Base-by-base conservation (phyloP, 2,797 vertebrate species). In the Microcaecilia unicolor region DNA sequence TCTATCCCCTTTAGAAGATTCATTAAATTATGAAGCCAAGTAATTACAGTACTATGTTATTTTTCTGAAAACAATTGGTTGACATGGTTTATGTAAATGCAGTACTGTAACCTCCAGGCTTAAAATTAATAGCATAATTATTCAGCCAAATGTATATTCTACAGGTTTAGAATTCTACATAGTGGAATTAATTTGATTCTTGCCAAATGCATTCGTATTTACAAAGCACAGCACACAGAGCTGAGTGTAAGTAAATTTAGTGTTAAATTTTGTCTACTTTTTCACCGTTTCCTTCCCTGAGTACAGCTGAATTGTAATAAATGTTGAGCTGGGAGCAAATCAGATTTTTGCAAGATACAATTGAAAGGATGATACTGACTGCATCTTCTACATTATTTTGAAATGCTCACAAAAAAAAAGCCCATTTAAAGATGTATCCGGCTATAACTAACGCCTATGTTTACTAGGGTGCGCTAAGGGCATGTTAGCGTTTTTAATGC, bases 241-340 rank as follows among this genome's bases (percentile, higher is more conserved):
- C 30, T 58, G 34, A 68, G 58, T 61, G 36, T 42, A 49, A 44
- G 34, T 45, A 58, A 42, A 44, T 65, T 61, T 36, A 52, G 39
- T 52, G 49, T 39, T 48, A 63, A 59, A 55, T 44, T 57, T 61
- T 28, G 24, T 31, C 34, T 31, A 28, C 43, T 40, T 47, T 61
- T 53, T 58, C 48, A 51, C 53, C 75, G 63, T 54, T 70, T 76
- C 70, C 74, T 70, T 76, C 70, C 74, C 76, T 76, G 70, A 81
- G 75, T 72, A 81, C 75, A 74, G 63, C 57, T 72, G 55, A 73
- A 71, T 68, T 54, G 57, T 50, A 64, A 42, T 58, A 25, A n/a
- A 24, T 64, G 56, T 48, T 52, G 48, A 58, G 40, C 40, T 27
- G 47, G 11, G 42, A 67, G 39, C 47, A 36, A 19, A 37, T 34